Evolutionary conservation across 2,888 invertebrate species (phyloP), one percentile per base, ranked within the genome.

Genomic region (Fissipunctia ypsillon): DNA sequence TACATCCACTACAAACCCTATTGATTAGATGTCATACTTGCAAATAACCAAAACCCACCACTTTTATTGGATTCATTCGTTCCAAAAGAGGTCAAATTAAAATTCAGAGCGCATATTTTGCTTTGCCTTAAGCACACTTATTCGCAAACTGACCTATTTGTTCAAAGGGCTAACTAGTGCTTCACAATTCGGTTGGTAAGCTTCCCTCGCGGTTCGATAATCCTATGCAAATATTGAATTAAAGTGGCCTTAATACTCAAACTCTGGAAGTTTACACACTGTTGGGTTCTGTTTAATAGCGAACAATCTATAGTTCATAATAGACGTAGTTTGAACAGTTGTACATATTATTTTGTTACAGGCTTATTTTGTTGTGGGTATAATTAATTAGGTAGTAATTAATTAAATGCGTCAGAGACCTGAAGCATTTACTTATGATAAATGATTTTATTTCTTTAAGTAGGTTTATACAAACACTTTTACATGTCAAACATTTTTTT

Each of bases 161-260:
- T 71, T 69, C 45, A 72, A 75, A 80, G 67, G 72, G 69, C 76
- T 83, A 70, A 83, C 83, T 72, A 83, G 28, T 41, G 69, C 68
- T 80, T 57, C 31, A 66, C 35, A 70, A 76, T 76, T 76, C 68
- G 43, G 60, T 75, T 69, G 69, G 57, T 73, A 78, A 73, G 68
- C 69, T 76, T 59, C 65, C 65, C n/a, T 68, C 45, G 69, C 61
- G 83, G 72, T 73, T 67, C 80, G 56, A 82, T 80, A 82, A 82
- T 68, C 80, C 72, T 83, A 76, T 83, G 81, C 80, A 73, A 83
- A 80, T 82, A 82, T 76, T 71, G 80, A 80, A 83, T 80, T 80
- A 48, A 80, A 73, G 66, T 70, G 83, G 76, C 75, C 69, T 75
- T 69, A 78, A 71, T 78, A 70, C 68, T 71, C 71, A 69, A 65